Percentiles rank a stretch among this genome's conserved stretches.
phyloP scores from a whole-genome alignment of 1,140 invertebrate species.

The Nephila pilipes region DNA sequence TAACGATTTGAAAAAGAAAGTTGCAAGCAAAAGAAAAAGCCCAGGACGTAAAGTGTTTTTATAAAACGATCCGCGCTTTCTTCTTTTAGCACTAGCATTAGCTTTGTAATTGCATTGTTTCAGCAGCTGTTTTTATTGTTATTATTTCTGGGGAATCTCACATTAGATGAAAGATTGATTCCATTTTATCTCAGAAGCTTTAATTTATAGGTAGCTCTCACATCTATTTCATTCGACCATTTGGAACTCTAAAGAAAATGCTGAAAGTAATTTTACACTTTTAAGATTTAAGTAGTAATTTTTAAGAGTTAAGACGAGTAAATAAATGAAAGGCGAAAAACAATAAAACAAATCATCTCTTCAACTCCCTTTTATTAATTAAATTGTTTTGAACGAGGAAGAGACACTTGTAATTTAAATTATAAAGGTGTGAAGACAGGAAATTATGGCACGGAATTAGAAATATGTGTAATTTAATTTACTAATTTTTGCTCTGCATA shows the following conservation, averaged over 20 bases:
- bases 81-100: slow-evolving; percentile 61
- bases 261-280: background rate
- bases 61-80: slow-evolving; percentile 44
- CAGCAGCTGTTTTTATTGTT: slow-evolving; percentile 53
- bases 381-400: background rate
- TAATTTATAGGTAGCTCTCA: slow-evolving; percentile 23
- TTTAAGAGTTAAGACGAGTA: background rate
- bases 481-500: background rate
- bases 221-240: background rate
- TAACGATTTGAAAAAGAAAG: slow-evolving; percentile 69
- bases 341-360: background rate
- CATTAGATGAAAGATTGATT: slow-evolving; percentile 31
- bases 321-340: background rate
- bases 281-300: background rate
- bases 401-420: background rate
- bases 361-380: background rate
- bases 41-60: slow-evolving; percentile 61
- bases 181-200: slow-evolving; percentile 11
- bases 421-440: no score
- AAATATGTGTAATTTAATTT: background rate
- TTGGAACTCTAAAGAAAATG: background rate
- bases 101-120: slow-evolving; percentile 58
- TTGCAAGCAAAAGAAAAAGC: slow-evolving; percentile 40
- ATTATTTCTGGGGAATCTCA: slow-evolving; percentile 22
- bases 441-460: background rate